Evolutionary conservation across 64 coral and sea anemone species (phyloP), one percentile per base, ranked within the genome.

Genomic region (Dendrophyllia cribrosa): DNA sequence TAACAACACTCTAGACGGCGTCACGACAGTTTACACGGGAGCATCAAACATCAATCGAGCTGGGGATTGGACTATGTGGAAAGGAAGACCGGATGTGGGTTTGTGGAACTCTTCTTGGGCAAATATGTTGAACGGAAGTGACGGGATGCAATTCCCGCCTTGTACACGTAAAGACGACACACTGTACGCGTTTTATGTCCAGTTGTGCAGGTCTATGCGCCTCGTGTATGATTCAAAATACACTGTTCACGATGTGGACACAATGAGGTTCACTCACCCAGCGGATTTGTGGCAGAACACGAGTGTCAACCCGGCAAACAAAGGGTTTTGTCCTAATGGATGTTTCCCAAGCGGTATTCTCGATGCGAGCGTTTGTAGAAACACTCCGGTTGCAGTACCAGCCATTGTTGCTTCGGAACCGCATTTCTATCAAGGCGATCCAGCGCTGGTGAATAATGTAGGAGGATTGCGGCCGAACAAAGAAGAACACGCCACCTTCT

Each of bases 41-140:
- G 80, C 78, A 25, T 83, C 63, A 10, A 9, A 98, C 13, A 90
- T 98, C 24, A 47, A 4, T 51, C 24, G 60, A 3, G 63, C 85
- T 11, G 59, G 55, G 34, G 60, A n/a, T 19, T 95, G 89, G 96
- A 79, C 67, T 51, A 58, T 12, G n/a, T 98, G 92, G 96, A 88
- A 86, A 55, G 89, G 93, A 62, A 83, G 49, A 66, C 61, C 19
- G 0, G 43, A 86, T 45, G 58, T 98, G 12, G 86, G 86, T 48
- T 50, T 98, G 1, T 98, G 89, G 92, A 92, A 89, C 46, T 82
- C 96, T 7, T 73, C 52, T 4, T 98, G 94, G 75, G 89, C 92
- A 13, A 98, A 98, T 65, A 95, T 95, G 89, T 24, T 98, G 2
- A 98, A 98, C 58, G 96, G 92, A n/a, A 89, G 91, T 6, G 96